phyloP scores from a whole-genome alignment of 2,113 vertebrate genomes.

The Ctenodactylus gundi region DNA sequence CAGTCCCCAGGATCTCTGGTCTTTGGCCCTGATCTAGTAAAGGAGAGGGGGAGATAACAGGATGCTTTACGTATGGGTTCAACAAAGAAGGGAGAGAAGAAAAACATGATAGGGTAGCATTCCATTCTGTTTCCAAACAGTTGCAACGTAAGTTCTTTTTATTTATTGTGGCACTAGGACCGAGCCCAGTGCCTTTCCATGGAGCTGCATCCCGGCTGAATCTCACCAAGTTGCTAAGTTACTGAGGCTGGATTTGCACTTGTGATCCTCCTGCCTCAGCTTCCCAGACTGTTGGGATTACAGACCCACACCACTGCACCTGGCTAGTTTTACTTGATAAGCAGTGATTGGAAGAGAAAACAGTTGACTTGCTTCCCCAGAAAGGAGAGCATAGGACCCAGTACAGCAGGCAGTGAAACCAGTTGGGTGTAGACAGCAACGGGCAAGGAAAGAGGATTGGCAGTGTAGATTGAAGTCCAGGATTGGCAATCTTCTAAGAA shows the following conservation, averaged over 20 bases:
- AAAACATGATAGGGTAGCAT: neutral
- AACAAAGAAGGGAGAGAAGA: no score
- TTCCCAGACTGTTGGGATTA: no score
- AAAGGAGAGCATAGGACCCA: neutral
- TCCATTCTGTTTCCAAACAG: neutral
- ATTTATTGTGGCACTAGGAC: no score
- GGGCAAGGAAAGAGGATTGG: neutral
- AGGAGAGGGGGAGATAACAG: neutral
- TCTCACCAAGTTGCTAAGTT: no score
- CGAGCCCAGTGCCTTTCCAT: no score
- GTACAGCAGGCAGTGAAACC: neutral
- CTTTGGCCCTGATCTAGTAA: neutral
- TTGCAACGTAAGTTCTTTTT: neutral
- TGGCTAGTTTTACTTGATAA: conserved; percentile 50
- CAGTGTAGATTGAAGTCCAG: neutral
- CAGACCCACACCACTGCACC: no score
- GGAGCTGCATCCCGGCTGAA: no score
- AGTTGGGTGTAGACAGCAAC: neutral
- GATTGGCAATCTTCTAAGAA: neutral
- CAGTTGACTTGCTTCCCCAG: neutral
- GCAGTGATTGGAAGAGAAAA: conserved; percentile 1
- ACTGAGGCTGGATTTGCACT: no score
- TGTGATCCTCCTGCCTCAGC: no score
- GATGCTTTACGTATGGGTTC: neutral
- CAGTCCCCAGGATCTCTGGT: neutral